phyloP scores from a whole-genome alignment of 2,113 vertebrate genomes.

The Hemichromis elongatus region DNA sequence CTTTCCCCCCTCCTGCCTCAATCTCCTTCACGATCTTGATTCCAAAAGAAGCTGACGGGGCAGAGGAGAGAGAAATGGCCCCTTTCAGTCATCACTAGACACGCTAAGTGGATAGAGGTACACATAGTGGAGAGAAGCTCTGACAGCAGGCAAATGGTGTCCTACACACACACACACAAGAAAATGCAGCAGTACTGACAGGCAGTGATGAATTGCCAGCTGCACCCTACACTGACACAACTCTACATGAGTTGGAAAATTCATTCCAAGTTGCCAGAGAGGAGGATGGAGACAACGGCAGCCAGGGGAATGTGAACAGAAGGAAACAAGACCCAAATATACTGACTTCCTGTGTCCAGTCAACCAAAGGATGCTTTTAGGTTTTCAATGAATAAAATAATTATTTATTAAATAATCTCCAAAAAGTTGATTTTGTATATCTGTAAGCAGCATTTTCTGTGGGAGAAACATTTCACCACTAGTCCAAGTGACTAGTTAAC shows the following conservation, averaged over 20 bases:
- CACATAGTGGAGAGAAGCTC: not conserved
- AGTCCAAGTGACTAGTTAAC: not conserved
- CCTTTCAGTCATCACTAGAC: slow-evolving; percentile 27
- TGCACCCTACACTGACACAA: slow-evolving; percentile 44
- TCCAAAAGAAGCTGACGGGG: slow-evolving; percentile 25
- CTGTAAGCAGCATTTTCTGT: not conserved
- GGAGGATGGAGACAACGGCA: not conserved
- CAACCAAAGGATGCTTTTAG: not conserved
- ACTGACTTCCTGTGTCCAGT: not conserved
- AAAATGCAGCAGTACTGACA: slow-evolving; percentile 44
- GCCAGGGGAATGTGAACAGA: not conserved
- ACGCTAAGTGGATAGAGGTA: slow-evolving; percentile 18
- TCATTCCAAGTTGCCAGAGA: slow-evolving; percentile 45
- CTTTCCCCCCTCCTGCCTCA: not conserved
- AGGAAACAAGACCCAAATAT: not conserved
- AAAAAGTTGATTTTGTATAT: not conserved
- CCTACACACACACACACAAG: not conserved
- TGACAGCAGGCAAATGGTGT: slow-evolving; percentile 26
- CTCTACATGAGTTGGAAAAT: slow-evolving; percentile 65
- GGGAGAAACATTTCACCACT: not conserved
- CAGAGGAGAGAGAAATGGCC: slow-evolving; percentile 17
- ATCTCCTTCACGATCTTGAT: not conserved
- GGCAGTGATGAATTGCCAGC: slow-evolving; percentile 68
- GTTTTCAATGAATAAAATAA: not conserved
- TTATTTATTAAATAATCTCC: not conserved